phyloP scores from a whole-genome alignment of 1,140 invertebrate species.

The Apis florea region DNA sequence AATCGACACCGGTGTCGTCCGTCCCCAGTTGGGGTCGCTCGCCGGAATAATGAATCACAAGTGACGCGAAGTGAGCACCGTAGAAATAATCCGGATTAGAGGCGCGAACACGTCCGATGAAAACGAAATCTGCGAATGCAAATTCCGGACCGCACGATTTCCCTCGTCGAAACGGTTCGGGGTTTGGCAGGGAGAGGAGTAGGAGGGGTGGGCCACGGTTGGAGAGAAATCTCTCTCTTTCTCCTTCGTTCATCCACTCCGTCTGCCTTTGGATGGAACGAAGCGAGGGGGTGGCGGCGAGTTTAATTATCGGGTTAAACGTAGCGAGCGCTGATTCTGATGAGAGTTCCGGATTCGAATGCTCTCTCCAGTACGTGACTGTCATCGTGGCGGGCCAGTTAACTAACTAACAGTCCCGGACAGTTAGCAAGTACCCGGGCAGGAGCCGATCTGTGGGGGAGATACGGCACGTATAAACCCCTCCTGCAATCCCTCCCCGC shows the following conservation, averaged over 20 bases:
- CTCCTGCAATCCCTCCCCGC: constrained; percentile 48
- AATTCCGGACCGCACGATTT: constrained; percentile 77
- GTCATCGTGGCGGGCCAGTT: constrained; percentile 79
- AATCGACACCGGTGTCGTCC: constrained; percentile 30
- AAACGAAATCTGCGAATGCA: constrained; percentile 76
- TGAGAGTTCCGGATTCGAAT: constrained; percentile 80
- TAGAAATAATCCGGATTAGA: constrained; percentile 62
- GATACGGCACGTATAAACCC: constrained; percentile 79
- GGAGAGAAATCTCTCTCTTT: constrained; percentile 10
- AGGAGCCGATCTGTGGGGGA: constrained; percentile 77
- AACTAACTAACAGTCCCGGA: constrained; percentile 79
- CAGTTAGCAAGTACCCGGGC: constrained; percentile 76
- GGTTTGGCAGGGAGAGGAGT: not conserved
- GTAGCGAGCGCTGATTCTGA: constrained; percentile 80
- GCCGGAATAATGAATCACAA: constrained; percentile 53
- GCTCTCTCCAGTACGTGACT: constrained; percentile 77
- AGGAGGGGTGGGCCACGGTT: constrained; percentile 3
- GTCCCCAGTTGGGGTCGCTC: not conserved
- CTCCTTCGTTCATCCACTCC: not conserved
- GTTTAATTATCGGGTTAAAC: constrained; percentile 81
- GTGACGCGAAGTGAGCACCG: constrained; percentile 40
- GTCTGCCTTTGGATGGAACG: constrained; percentile 18
- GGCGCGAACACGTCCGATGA: constrained; percentile 49
- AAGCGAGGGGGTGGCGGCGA: constrained; percentile 59
- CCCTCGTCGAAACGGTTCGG: constrained; percentile 69